A percentile compares a stretch with the other conserved stretches of the same genome.
Evolutionary conservation across 2,888 invertebrate genomes (phyloP).

Genomic region (Melinaea menophilus): DNA sequence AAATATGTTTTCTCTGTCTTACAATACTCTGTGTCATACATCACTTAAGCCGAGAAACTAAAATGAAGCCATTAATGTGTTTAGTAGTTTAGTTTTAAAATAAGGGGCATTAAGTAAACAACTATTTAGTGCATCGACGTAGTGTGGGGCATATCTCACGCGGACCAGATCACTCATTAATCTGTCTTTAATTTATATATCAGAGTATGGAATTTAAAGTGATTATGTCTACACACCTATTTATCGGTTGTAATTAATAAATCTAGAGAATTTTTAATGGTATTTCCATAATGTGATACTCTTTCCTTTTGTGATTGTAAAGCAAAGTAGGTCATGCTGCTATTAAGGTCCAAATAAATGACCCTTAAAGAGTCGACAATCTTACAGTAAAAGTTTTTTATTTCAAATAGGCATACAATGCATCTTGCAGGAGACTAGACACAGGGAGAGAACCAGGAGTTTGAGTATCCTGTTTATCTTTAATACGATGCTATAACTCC

Average conservation of each 20-base stretch:
- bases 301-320: neutral
- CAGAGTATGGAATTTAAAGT: constrained; percentile 6
- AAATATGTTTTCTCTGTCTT: constrained; percentile 18
- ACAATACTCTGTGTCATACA: constrained; percentile 40
- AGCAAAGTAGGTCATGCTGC: too few species aligned
- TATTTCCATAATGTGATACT: neutral
- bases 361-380: too few species aligned
- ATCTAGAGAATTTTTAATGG: neutral
- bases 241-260: neutral
- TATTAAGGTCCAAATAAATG: too few species aligned
- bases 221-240: neutral
- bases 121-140: constrained; percentile 39
- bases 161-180: constrained; percentile 19
- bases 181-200: constrained; percentile 13
- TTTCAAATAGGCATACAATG: too few species aligned
- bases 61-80: constrained; percentile 50
- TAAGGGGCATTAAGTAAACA: constrained; percentile 43
- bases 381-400: too few species aligned
- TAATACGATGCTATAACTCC: too few species aligned
- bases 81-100: constrained; percentile 46
- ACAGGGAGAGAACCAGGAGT: too few species aligned
- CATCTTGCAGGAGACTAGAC: too few species aligned
- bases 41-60: constrained; percentile 50
- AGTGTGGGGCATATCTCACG: constrained; percentile 40
- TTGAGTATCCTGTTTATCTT: too few species aligned